Evolutionary conservation across 2,797 vertebrate species (phyloP).

Genomic region (Loriculus beryllinus): DNA sequence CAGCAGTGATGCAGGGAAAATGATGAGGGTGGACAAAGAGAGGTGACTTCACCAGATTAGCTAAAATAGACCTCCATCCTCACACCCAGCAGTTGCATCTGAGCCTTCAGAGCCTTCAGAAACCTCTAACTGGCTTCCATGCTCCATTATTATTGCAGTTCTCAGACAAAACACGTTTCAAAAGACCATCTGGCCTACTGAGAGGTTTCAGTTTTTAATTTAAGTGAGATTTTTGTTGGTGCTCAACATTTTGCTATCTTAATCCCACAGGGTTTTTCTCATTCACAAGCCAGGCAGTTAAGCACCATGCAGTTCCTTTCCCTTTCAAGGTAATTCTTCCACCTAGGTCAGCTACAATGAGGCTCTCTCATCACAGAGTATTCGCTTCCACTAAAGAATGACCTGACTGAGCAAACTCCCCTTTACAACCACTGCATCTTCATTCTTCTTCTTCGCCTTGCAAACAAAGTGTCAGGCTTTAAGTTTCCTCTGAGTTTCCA

Average conservation of each 20-base stretch:
- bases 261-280: neutral
- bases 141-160: neutral
- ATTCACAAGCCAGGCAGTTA: neutral
- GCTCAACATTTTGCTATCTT: neutral
- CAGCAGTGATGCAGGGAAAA: neutral
- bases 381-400: neutral
- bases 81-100: neutral
- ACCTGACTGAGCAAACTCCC: neutral
- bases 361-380: neutral
- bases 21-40: neutral
- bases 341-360: neutral
- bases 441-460: neutral
- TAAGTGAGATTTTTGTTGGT: neutral
- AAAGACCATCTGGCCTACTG: neutral
- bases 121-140: neutral
- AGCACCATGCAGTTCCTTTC: neutral
- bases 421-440: neutral
- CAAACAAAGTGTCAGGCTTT: neutral
- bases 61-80: neutral
- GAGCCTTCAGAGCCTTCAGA: neutral
- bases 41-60: neutral
- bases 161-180: neutral
- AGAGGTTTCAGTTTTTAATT: neutral
- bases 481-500: neutral
- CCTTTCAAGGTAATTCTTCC: neutral